phyloP scores from a whole-genome alignment of 2,888 invertebrate genomes.

The Mamestra brassicae region DNA sequence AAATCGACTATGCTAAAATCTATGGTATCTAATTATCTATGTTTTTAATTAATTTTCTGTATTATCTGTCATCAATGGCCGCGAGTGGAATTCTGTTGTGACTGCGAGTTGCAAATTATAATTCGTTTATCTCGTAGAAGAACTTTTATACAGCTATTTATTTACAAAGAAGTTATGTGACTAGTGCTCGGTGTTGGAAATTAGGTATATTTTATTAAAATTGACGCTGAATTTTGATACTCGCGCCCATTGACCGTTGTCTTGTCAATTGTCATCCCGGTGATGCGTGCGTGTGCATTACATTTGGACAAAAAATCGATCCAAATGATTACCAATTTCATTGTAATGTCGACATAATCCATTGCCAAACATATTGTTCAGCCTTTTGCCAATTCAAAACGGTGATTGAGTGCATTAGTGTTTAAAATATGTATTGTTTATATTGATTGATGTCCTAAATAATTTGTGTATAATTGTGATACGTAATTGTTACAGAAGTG shows the following conservation, averaged over 20 bases:
- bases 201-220: conserved; percentile 54
- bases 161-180: conserved; percentile 59
- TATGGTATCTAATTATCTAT: conserved; percentile 15
- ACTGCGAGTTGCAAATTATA: conserved; percentile 39
- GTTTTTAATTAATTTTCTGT: conserved; percentile 32
- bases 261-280: conserved; percentile 75
- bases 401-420: conserved; percentile 29
- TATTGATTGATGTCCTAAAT: conserved; percentile 70
- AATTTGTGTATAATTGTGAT: conserved; percentile 68
- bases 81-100: conserved; percentile 63
- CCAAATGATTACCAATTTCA: conserved; percentile 65
- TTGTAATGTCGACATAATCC: conserved; percentile 59
- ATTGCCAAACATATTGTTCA: conserved; percentile 39
- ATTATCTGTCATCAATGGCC: conserved; percentile 67
- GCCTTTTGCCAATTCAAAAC: conserved; percentile 32
- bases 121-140: conserved; percentile 16
- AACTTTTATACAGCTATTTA: conserved; percentile 29
- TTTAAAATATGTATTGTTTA: conserved; percentile 63
- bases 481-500: conserved; percentile 76
- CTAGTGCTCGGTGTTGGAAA: conserved; percentile 32
- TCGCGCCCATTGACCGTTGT: conserved; percentile 62
- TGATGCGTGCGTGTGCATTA: conserved; percentile 80
- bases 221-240: conserved; percentile 20
- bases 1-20: conserved; percentile 2
- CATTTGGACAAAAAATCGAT: conserved; percentile 71